Evolutionary conservation across 2,797 vertebrate genomes (phyloP), one percentile per base, ranked within the genome.

Genomic region (Sebastes iracundus): DNA sequence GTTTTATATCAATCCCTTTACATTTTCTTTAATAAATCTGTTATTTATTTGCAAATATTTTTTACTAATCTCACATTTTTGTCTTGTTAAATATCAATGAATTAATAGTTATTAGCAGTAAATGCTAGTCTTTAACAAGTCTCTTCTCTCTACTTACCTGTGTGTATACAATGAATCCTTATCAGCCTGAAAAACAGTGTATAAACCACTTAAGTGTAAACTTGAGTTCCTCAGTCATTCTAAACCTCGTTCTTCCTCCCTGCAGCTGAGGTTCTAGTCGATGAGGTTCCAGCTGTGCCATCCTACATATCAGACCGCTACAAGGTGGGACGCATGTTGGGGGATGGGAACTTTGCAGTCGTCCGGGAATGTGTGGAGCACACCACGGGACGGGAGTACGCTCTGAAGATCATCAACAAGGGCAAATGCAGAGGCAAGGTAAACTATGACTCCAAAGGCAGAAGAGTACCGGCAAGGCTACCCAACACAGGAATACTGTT

Each of bases 381-480:
- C 95, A 97, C 97, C 32, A 99, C 98, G 1, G 97, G 96, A 78
- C 96, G 98, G 83, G 98, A 98, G 86, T 99, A 99, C 56, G 98
- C 98, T 33, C 94, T 99, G 93, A 99, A 99, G 96, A 99, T 99
- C 93, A 99, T 99, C 89, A 99, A 99, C 96, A 99, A 99, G 96
- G 97, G 98, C 92, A 99, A 99, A 96, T 99, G 98, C 91, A 96
- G 98, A 95, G 98, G 98, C 82, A 99, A 99, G 96, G 98, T 99
- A 94, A 95, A 94, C 10, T 11, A 23, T 16, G n/a, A 61, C 20
- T 46, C 23, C 3, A 4, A 49, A 27, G 10, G 13, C 27, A 62
- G 22, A 61, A 30, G 18, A 66, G 5, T 5, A 18, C 5, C 10
- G 16, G 14, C n/a, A 52, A 8, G n/a, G 30, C 3, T 22, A 16